Percentiles rank a stretch among this genome's conserved stretches.
Evolutionary conservation across 2,797 vertebrate species (phyloP).

Genomic region (Siniperca scherzeri): DNA sequence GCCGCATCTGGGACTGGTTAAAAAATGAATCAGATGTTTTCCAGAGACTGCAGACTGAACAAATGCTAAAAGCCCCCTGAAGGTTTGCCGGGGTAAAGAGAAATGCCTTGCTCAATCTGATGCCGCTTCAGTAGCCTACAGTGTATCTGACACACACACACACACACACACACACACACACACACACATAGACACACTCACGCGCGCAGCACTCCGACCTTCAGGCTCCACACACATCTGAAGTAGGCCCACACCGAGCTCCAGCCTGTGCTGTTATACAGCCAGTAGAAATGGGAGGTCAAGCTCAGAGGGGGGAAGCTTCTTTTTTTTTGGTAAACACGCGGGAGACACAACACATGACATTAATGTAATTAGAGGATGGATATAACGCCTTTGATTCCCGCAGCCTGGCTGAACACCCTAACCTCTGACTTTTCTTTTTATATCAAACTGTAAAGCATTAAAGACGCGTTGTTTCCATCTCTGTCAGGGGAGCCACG

Average conservation of each 20-base stretch:
- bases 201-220: conserved; percentile 49
- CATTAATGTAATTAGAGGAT: conserved; percentile 81
- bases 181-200: not conserved
- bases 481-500: not conserved
- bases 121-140: conserved; percentile 76
- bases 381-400: conserved; percentile 73
- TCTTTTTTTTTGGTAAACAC: conserved; percentile 78
- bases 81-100: conserved; percentile 86
- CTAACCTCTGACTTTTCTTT: conserved; percentile 18
- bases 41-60: conserved; percentile 89
- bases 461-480: not conserved
- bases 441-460: conserved; percentile 11
- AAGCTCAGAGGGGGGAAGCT: conserved; percentile 67
- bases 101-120: conserved; percentile 82
- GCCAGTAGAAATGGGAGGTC: conserved; percentile 83
- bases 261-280: conserved; percentile 83
- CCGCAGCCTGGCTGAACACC: conserved; percentile 37
- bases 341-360: conserved; percentile 82
- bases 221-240: conserved; percentile 56
- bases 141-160: conserved; percentile 57
- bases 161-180: not conserved
- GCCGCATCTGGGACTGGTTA: conserved; percentile 90
- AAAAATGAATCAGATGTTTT: conserved; percentile 94
- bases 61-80: conserved; percentile 90
- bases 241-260: conserved; percentile 72